Conservation (phyloP, 2,113 vertebrate species). For the Gobiocypris rarus region DNA sequence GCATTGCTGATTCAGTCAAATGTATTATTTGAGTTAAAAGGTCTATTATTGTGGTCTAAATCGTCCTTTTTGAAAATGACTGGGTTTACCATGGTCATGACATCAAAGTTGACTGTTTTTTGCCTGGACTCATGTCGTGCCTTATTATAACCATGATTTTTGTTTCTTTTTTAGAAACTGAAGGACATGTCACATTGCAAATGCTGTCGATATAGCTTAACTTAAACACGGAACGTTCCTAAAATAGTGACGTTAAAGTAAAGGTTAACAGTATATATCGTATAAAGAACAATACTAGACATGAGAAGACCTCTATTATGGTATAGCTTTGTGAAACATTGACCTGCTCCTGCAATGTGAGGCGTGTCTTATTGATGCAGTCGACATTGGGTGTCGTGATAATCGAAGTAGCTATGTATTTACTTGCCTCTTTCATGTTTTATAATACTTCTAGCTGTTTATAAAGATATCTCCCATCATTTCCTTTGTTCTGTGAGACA, state of each 20-base stretch:
- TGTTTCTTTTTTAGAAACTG: neutral
- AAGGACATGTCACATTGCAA: neutral
- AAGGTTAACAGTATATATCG: conserved; percentile 5
- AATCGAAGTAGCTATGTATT: neutral
- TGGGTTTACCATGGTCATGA: neutral
- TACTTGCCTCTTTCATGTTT: conserved; percentile 13
- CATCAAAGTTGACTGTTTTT: neutral
- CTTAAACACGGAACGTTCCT: neutral
- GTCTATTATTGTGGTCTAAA: neutral
- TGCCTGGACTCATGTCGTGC: neutral
- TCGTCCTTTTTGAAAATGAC: neutral
- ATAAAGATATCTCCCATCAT: neutral
- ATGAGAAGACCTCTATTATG: too few relatives aligned
- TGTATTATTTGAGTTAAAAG: neutral
- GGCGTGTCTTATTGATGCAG: neutral
- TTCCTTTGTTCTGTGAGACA: conserved; percentile 16
- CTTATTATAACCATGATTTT: neutral
- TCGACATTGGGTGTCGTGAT: neutral
- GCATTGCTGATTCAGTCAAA: neutral
- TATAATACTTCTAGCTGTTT: neutral
- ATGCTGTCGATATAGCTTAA: neutral
- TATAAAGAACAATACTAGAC: neutral
- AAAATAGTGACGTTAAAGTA: neutral
- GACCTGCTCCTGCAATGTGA: neutral
- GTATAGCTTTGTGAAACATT: neutral